A percentile compares a stretch with the other conserved stretches of the same genome.
Conservation (phyloP, 2,888 invertebrate species). For the Papilio protenor region DNA sequence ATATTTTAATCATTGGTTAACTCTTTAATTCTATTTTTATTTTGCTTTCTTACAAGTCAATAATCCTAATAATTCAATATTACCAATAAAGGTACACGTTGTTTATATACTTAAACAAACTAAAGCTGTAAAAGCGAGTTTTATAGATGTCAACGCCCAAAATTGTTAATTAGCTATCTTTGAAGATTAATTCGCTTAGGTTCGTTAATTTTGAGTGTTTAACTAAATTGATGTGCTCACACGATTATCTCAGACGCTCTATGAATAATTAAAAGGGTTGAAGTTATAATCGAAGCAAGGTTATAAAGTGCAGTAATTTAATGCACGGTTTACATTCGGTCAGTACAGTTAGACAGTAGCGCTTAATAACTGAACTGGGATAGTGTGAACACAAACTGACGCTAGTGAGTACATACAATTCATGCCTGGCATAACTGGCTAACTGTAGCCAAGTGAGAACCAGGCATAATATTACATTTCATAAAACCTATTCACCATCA, state of each 20-base stretch:
- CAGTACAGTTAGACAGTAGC: no score
- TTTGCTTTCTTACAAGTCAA: no score
- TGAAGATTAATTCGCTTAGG: conserved; percentile 35
- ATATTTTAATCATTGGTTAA: no score
- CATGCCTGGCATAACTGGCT: no score
- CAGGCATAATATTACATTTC: neutral
- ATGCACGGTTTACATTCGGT: no score
- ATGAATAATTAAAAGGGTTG: conserved; percentile 30
- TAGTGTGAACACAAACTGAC: no score
- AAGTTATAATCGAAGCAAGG: conserved; percentile 4
- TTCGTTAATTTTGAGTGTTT: conserved; percentile 38
- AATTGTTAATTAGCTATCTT: conserved; percentile 33
- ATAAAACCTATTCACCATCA: neutral
- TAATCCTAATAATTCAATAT: neutral
- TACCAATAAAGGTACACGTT: neutral
- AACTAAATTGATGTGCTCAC: conserved; percentile 33
- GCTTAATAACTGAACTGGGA: no score
- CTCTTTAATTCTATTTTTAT: no score
- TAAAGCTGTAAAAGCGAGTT: conserved; percentile 17
- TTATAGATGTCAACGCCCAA: conserved; percentile 13
- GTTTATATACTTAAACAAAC: conserved; percentile 15
- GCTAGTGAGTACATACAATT: no score
- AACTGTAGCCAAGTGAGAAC: no score
- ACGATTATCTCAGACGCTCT: conserved; percentile 30
- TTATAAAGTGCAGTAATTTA: neutral